phyloP scores from a whole-genome alignment of 2,113 vertebrate species.

The Empidonax alnorum region DNA sequence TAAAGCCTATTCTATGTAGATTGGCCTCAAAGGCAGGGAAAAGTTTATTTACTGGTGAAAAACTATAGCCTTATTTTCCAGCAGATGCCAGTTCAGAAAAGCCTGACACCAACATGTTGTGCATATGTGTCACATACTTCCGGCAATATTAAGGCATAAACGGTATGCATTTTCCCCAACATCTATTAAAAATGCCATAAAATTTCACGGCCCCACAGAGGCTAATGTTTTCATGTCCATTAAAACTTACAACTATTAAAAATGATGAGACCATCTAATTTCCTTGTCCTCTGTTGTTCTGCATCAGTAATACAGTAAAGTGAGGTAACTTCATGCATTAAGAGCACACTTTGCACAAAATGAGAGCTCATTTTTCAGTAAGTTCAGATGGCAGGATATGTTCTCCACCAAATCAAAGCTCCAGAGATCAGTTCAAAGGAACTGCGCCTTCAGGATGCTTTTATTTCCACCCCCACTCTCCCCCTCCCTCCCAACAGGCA shows the following conservation, averaged over 20 bases:
- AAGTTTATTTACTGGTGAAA: background rate
- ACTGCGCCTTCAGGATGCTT: background rate
- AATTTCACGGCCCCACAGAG: background rate
- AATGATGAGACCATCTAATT: background rate
- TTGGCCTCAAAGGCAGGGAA: background rate
- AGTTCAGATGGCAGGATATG: background rate
- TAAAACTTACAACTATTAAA: background rate
- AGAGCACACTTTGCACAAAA: background rate
- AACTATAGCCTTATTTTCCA: background rate
- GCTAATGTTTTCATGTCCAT: background rate
- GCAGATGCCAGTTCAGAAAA: background rate
- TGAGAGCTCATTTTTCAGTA: background rate
- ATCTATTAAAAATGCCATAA: background rate
- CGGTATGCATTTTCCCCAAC: rapidly evolving
- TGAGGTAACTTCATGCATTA: background rate
- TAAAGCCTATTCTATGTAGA: background rate
- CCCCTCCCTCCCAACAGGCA: background rate
- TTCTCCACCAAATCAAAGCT: conserved; percentile 6
- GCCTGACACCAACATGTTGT: background rate
- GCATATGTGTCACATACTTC: background rate
- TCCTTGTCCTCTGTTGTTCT: background rate
- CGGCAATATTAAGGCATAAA: background rate
- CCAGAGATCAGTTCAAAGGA: conserved; percentile 19
- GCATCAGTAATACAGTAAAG: background rate
- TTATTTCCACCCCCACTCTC: background rate